A percentile compares a stretch with the other conserved stretches of the same genome.
Evolutionary conservation across 2,797 vertebrate species (phyloP).

Genomic region (Hephaestus fuliginosus): DNA sequence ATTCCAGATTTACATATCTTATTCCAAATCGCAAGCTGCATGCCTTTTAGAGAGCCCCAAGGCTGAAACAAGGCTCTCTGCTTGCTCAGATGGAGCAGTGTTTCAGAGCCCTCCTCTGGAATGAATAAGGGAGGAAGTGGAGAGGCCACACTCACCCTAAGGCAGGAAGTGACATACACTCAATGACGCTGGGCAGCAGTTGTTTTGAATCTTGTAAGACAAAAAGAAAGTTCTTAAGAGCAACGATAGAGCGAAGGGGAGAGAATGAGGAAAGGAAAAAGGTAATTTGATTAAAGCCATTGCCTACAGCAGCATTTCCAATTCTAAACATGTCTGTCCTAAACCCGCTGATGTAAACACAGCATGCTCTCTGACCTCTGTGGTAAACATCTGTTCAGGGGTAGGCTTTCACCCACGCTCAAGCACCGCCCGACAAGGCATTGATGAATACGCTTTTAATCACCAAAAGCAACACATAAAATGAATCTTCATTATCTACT

Average conservation of each 20-base stretch:
- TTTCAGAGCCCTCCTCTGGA: constrained; percentile 80
- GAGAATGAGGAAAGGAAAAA: constrained; percentile 65
- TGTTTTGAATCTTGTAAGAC: constrained; percentile 86
- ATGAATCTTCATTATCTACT: constrained; percentile 82
- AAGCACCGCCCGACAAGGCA: constrained; percentile 75
- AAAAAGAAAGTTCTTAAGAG: constrained; percentile 78
- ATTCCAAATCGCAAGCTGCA: constrained; percentile 82
- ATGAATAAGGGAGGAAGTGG: constrained; percentile 85
- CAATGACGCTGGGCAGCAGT: constrained; percentile 82
- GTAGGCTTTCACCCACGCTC: constrained; percentile 83
- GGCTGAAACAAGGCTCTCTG: constrained; percentile 64
- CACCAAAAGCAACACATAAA: constrained; percentile 82
- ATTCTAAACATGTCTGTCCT: constrained; percentile 86
- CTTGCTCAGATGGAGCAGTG: constrained; percentile 66
- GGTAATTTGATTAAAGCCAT: constrained; percentile 86
- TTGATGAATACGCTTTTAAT: constrained; percentile 85
- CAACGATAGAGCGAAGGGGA: constrained; percentile 47
- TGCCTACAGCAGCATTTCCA: constrained; percentile 86
- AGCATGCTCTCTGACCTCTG: constrained; percentile 84
- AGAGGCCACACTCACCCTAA: constrained; percentile 80
- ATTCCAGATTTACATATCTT: constrained; percentile 86
- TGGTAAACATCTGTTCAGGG: constrained; percentile 85
- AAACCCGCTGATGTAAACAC: constrained; percentile 85
- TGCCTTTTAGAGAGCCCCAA: constrained; percentile 76
- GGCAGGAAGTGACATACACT: constrained; percentile 87